Evolutionary conservation across 2,888 invertebrate species (phyloP).

Genomic region (Yponomeuta cagnagella): DNA sequence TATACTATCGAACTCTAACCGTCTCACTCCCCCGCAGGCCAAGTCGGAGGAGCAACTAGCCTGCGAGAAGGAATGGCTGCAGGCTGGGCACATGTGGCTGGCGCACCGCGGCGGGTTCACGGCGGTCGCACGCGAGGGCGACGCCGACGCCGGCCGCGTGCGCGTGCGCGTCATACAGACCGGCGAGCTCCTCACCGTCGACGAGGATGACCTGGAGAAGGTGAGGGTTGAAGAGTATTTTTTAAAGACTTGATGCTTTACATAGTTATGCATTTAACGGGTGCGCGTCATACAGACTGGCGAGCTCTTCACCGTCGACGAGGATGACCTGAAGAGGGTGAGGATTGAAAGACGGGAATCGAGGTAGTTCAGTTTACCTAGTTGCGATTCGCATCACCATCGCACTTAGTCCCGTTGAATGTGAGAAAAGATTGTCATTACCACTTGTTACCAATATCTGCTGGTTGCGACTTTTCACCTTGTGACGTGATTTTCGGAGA

Average conservation of each 20-base stretch:
- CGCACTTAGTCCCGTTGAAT: too few species aligned
- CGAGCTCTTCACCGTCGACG: conserved; percentile 91
- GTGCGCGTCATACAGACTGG: conserved; percentile 88
- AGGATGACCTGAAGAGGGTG: conserved; percentile 96
- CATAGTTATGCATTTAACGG: conserved; percentile 31
- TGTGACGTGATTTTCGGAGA: too few species aligned
- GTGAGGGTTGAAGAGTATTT: conserved; percentile 50
- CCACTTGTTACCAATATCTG: too few species aligned
- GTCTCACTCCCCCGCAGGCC: conserved; percentile 61
- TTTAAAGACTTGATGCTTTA: too few species aligned
- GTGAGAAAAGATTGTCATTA: too few species aligned
- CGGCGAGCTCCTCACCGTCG: conserved; percentile 89
- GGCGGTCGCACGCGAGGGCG: conserved; percentile 83
- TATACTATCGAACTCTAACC: too few species aligned
- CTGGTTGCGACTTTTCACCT: too few species aligned
- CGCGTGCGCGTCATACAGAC: conserved; percentile 86
- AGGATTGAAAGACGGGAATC: neutral
- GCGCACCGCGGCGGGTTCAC: conserved; percentile 96
- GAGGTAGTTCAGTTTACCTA: too few species aligned
- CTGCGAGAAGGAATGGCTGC: conserved; percentile 80
- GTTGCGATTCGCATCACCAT: too few species aligned
- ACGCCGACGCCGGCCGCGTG: conserved; percentile 81
- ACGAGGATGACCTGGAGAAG: conserved; percentile 97
- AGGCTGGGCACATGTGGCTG: conserved; percentile 90
- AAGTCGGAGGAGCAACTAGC: conserved; percentile 79